These are phyloP conservation scores for Alfaro cultratus DNA, from an alignment of 2,797 vertebrate species.

Conservation along the genomic window DNA sequence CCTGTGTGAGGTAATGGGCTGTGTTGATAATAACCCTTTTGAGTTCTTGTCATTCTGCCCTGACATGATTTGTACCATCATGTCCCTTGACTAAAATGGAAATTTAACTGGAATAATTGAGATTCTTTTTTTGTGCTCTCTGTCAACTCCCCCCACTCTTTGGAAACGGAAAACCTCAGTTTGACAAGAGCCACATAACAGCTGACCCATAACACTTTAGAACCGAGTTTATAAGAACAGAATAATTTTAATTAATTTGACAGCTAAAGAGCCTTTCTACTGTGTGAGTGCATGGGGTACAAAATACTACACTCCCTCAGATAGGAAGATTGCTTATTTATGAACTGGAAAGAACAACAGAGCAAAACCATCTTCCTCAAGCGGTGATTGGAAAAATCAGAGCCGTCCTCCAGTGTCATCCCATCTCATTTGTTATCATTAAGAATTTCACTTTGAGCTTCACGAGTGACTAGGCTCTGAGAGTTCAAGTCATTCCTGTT, in stretches of 20 bases:
- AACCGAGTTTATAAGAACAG: conserved; percentile 34
- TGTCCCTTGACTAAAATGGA: conserved; percentile 59
- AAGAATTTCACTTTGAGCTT: conserved; percentile 34
- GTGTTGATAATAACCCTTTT: conserved; percentile 66
- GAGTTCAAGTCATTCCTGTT: conserved; percentile 16
- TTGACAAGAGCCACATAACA: conserved; percentile 52
- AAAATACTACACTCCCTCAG: conserved; percentile 29
- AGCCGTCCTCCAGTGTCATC: conserved; percentile 9
- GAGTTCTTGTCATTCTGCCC: conserved; percentile 69
- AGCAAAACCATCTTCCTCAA: conserved; percentile 24
- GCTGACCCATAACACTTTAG: conserved; percentile 25
- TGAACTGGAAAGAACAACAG: conserved; percentile 23
- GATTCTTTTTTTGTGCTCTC: conserved; percentile 42
- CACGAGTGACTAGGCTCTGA: conserved; percentile 1
- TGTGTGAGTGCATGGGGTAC: conserved; percentile 17
- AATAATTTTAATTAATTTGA: conserved; percentile 49
- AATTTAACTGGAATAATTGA: conserved; percentile 72
- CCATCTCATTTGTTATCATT: conserved; percentile 29
- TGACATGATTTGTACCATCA: conserved; percentile 63
- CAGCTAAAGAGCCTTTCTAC: conserved; percentile 28
- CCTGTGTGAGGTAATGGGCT: conserved; percentile 75
- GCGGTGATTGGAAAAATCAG: conserved; percentile 11
- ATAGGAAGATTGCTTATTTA: conserved; percentile 40
- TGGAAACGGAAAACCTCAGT: conserved; percentile 43
- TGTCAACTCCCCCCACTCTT: conserved; percentile 43